phyloP scores from a whole-genome alignment of 2,888 invertebrate genomes.

The Tryphoninae sp. region DNA sequence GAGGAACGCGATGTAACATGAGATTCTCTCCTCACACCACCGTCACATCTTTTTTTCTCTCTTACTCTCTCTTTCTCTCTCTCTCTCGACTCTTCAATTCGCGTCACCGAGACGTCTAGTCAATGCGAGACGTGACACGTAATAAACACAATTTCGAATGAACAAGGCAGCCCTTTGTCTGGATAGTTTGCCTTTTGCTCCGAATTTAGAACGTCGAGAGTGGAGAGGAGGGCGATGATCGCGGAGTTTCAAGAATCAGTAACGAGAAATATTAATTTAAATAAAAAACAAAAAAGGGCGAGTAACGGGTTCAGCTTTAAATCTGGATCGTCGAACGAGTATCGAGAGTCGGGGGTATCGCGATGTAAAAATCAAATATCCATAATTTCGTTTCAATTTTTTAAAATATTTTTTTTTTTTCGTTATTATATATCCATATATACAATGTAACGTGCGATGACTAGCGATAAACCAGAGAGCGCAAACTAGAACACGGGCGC shows the following conservation, averaged over 20 bases:
- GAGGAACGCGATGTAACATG: slow-evolving; percentile 53
- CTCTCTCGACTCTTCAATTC: slow-evolving; percentile 10
- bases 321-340: slow-evolving; percentile 7
- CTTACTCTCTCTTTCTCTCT: background rate
- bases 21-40: slow-evolving; percentile 48
- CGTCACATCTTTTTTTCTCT: slow-evolving; percentile 13
- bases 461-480: background rate
- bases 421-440: background rate
- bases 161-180: slow-evolving; percentile 46
- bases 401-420: background rate
- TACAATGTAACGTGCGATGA: slow-evolving; percentile 12
- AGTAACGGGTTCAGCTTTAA: background rate
- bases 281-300: slow-evolving; percentile 7
- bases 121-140: slow-evolving; percentile 1
- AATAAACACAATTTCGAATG: background rate
- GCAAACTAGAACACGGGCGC: slow-evolving; percentile 54
- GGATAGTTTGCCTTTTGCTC: background rate
- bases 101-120: slow-evolving; percentile 7
- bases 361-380: slow-evolving; percentile 39
- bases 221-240: background rate
- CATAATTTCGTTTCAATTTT: background rate
- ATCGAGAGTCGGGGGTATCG: slow-evolving; percentile 11
- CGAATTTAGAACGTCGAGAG: background rate
- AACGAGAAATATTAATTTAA: slow-evolving; percentile 19
- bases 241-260: background rate